Evolutionary conservation across 2,888 invertebrate species (phyloP).

Genomic region (Megamerina dolium): DNA sequence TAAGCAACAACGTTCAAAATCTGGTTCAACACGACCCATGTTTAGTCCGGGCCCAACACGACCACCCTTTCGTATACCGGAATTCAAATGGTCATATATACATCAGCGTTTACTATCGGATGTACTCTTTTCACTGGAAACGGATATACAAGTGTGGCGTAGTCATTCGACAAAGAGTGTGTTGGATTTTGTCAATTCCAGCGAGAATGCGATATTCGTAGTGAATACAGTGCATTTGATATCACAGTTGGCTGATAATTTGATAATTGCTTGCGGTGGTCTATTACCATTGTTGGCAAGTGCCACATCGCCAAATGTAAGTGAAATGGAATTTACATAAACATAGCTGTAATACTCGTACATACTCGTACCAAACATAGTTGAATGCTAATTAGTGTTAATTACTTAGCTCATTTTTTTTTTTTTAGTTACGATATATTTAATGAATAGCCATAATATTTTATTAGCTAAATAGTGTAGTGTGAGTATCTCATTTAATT

Average conservation of each 20-base stretch:
- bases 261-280: slow-evolving; percentile 98
- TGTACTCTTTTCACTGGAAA: slow-evolving; percentile 92
- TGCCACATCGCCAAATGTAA: slow-evolving; percentile 97
- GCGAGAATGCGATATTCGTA: slow-evolving; percentile 98
- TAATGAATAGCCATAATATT: too few relatives aligned
- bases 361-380: background rate
- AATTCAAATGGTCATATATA: slow-evolving; percentile 99
- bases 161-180: slow-evolving; percentile 96
- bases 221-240: slow-evolving; percentile 99
- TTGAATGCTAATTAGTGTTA: background rate
- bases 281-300: slow-evolving; percentile 92
- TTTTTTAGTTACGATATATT: background rate
- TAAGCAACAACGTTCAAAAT: slow-evolving; percentile 50
- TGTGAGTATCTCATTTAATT: too few relatives aligned
- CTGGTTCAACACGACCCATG: slow-evolving; percentile 73
- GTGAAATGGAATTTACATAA: slow-evolving; percentile 36
- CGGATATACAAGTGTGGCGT: slow-evolving; percentile 89
- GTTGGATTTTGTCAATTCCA: slow-evolving; percentile 95
- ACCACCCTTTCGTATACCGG: slow-evolving; percentile 97
- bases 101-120: slow-evolving; percentile 95
- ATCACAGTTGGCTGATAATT: slow-evolving; percentile 96
- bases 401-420: background rate
- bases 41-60: slow-evolving; percentile 89
- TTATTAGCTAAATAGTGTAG: too few relatives aligned
- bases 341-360: background rate